Evolutionary conservation across 2,113 vertebrate species (phyloP).

Genomic region (Cyprinodon brontotheroides): DNA sequence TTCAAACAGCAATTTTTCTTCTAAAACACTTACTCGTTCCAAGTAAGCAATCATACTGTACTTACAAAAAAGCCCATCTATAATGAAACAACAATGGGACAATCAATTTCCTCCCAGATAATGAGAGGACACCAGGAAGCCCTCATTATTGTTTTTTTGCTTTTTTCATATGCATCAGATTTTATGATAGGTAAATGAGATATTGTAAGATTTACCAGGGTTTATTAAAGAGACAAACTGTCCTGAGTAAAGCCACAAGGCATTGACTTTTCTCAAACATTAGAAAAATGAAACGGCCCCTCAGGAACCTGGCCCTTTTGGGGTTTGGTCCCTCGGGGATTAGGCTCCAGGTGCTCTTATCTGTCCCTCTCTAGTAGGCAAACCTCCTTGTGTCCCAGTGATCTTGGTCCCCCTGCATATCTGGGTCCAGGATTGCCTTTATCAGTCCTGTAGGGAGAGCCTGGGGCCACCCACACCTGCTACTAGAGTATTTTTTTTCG

Average conservation of each 20-base stretch:
- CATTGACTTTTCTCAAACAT: not conserved
- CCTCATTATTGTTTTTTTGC: conserved; percentile 39
- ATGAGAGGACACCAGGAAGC: conserved; percentile 26
- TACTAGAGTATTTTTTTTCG: too few species aligned
- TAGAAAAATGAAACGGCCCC: not conserved
- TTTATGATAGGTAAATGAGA: conserved; percentile 21
- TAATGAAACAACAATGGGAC: not conserved
- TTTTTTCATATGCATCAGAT: conserved; percentile 8
- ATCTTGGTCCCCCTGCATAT: too few species aligned
- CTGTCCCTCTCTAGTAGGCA: too few species aligned
- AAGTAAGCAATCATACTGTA: not conserved
- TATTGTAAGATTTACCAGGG: not conserved
- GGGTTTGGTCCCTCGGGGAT: too few species aligned
- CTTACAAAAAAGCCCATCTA: not conserved
- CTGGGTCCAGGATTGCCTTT: too few species aligned
- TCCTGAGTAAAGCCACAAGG: not conserved
- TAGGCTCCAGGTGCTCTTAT: too few species aligned
- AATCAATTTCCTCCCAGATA: conserved; percentile 13
- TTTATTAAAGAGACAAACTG: not conserved
- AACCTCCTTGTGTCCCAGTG: too few species aligned
- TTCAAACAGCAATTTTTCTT: not conserved
- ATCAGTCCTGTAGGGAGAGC: too few species aligned
- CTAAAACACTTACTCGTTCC: not conserved
- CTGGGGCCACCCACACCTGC: too few species aligned
- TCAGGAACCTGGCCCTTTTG: too few species aligned